Conservation (phyloP, 2,888 invertebrate genomes). For the Platynereis dumerilii region DNA sequence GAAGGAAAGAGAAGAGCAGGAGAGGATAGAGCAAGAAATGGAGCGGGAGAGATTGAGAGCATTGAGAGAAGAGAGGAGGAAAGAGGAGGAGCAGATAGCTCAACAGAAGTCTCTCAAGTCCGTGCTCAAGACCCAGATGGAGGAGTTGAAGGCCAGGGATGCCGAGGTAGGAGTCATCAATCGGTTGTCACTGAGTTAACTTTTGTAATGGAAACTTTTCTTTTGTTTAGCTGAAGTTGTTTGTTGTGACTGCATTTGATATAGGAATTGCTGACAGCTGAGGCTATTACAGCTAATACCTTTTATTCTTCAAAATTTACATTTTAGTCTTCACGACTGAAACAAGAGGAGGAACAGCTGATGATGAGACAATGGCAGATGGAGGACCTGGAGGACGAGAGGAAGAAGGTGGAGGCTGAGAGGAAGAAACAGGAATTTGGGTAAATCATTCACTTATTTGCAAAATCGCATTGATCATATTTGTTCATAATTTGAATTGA, state of each 20-base stretch:
- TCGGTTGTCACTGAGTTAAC: not conserved
- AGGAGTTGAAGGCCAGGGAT: constrained; percentile 55
- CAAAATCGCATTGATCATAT: not conserved
- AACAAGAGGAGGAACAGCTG: constrained; percentile 51
- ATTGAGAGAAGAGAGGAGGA: constrained; percentile 42
- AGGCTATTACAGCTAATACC: no score
- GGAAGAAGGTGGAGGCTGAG: constrained; percentile 48
- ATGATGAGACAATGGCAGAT: constrained; percentile 55
- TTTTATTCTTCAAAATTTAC: no score
- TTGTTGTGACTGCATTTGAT: no score
- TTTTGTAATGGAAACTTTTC: no score
- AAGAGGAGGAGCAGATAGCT: constrained; percentile 45
- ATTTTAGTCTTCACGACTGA: constrained; percentile 45
- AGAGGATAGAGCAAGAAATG: constrained; percentile 45
- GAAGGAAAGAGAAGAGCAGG: constrained; percentile 45
- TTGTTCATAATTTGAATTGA: not conserved
- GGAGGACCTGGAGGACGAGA: constrained; percentile 49
- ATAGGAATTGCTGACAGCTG: no score
- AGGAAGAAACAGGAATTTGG: constrained; percentile 56
- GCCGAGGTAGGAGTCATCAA: constrained; percentile 44
- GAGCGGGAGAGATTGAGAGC: constrained; percentile 31
- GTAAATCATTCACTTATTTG: constrained; percentile 38
- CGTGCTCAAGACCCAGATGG: constrained; percentile 54
- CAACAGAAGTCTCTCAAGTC: constrained; percentile 43
- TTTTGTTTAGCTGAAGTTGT: no score